Base-by-base conservation (phyloP, 1,140 invertebrate species). In the Drosophila triauraria region DNA sequence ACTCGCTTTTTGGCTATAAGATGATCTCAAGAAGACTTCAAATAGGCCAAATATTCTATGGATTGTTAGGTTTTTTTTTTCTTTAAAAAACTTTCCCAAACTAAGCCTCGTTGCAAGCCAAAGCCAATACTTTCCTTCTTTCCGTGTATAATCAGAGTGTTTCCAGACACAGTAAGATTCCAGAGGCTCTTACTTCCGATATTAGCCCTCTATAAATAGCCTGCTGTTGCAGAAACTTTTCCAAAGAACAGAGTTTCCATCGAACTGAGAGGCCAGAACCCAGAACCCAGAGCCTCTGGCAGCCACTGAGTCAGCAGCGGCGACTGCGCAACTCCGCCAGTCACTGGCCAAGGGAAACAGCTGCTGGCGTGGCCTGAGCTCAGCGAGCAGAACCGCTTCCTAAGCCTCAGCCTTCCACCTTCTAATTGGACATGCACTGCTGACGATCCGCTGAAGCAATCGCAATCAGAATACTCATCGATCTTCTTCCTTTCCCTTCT, bases 361-460 rank as follows among this genome's bases (percentile, higher is more conserved):
- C 35, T 56, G 20, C 53, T 44, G 68, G 46, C 30, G 51, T 23
- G 20, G 12, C 48, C 25, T 25, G 38, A 63, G 63, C 51, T 43
- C 79, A 64, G 40, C 27, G 1, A 30, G 47, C 42, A 47, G 43
- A 68, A 43, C 67, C 43, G 69, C 72, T 65, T 25, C 40, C 57
- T 25, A 23, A 62, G 15, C 62, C 15, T 35, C 9, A 10, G n/a
- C 3, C 9, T 25, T 74, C 27, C n/a, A 15, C 42, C 62, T 46
- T 65, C 54, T 77, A 83, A 83, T 78, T 88, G 72, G 80, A 80
- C 77, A 84, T 74, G 84, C 85, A 81, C 84, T 76, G 75, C 62
- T 88, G 56, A 57, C 51, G 63, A 20, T 9, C 27, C 23, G 53
- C 12, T 35, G n/a, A 30, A 9, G 23, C 17, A 58, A 17, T 27